Conservation (phyloP, 2,888 invertebrate species). For the Synergus gifuensis region DNA sequence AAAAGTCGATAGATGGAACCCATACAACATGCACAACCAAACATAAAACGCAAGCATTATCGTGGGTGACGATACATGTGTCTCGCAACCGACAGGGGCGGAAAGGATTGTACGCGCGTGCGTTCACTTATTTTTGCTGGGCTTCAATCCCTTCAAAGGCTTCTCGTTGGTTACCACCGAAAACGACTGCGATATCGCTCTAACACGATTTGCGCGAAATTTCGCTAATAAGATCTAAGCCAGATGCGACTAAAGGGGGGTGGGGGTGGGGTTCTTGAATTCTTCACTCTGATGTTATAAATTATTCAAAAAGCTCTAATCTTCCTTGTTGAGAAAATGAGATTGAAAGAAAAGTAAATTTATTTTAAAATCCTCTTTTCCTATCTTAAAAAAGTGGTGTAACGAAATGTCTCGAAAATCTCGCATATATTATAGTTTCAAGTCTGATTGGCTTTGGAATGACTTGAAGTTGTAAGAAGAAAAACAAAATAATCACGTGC, state of each 20-base stretch:
- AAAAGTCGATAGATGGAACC: constrained; percentile 44
- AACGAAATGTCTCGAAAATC: too few relatives aligned
- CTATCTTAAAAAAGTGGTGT: too few relatives aligned
- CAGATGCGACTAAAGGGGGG: not conserved
- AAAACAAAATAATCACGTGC: too few relatives aligned
- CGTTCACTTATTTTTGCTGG: constrained; percentile 52
- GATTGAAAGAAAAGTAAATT: not conserved
- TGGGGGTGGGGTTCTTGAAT: not conserved
- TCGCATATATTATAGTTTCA: too few relatives aligned
- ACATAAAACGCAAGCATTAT: constrained; percentile 42
- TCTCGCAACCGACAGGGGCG: constrained; percentile 30
- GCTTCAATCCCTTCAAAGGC: constrained; percentile 53
- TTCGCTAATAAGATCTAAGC: constrained; percentile 42
- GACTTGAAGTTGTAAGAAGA: too few relatives aligned
- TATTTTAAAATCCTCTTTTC: not conserved
- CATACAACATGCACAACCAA: constrained; percentile 38
- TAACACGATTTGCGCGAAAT: constrained; percentile 47
- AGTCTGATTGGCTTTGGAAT: too few relatives aligned
- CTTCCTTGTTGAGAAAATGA: not conserved
- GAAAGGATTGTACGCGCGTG: constrained; percentile 42
- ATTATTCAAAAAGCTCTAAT: not conserved
- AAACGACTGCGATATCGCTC: constrained; percentile 44
- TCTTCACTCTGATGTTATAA: not conserved
- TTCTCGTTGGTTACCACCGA: constrained; percentile 51
- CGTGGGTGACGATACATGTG: constrained; percentile 35